These are phyloP conservation scores for Tokudaia tokunoshimensis DNA, from an alignment of 2,797 vertebrate species.

Conservation along the genomic window DNA sequence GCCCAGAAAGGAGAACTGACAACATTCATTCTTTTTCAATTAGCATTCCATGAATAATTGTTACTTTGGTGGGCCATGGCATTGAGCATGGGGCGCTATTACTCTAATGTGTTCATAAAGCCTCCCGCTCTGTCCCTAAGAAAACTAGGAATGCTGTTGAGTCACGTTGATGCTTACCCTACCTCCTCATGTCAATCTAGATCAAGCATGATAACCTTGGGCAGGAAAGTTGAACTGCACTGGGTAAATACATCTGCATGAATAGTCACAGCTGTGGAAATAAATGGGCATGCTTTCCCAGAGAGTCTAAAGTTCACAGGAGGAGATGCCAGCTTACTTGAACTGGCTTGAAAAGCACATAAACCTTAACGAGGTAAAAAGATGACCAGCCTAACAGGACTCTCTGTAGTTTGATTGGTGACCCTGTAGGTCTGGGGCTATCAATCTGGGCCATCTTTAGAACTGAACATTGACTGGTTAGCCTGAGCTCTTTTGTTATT, in stretches of 20 bases:
- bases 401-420: background rate
- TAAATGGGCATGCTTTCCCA: background rate
- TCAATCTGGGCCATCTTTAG: background rate
- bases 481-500: background rate
- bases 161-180: background rate
- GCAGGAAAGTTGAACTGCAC: background rate
- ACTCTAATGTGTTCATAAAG: background rate
- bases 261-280: slow-evolving; percentile 16
- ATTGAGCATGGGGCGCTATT: background rate
- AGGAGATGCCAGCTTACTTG: background rate
- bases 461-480: background rate
- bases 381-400: background rate
- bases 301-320: background rate
- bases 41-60: background rate
- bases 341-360: background rate
- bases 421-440: background rate
- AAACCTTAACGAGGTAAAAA: background rate
- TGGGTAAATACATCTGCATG: background rate
- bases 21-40: background rate
- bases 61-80: background rate
- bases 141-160: background rate
- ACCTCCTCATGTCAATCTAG: background rate
- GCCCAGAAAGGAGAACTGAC: background rate
- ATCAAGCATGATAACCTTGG: background rate
- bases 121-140: background rate